Conservation (phyloP, 2,113 vertebrate genomes). For the Pitta sordida region DNA sequence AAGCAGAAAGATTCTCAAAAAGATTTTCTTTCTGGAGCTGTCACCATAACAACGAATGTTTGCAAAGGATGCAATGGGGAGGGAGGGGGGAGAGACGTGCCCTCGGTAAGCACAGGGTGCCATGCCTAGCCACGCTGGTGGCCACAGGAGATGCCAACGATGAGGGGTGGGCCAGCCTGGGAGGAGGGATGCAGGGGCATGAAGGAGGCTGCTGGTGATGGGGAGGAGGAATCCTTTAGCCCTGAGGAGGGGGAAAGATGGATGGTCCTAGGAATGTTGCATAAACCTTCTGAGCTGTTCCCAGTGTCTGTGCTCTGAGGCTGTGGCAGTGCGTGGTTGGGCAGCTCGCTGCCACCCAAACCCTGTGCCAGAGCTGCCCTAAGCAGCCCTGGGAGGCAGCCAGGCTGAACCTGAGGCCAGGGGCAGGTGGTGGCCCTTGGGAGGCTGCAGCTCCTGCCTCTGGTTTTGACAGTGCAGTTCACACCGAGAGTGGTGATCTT, state of each 20-base stretch:
- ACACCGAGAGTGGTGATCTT: background rate
- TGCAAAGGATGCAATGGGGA: background rate
- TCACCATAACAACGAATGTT: conserved; percentile 15
- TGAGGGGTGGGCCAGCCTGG: background rate
- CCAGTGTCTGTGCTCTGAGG: background rate
- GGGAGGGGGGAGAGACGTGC: background rate
- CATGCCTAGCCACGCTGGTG: accelerated
- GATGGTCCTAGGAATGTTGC: background rate
- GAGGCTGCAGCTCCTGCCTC: background rate
- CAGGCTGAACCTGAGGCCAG: background rate
- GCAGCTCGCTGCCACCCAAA: background rate
- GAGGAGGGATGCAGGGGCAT: background rate
- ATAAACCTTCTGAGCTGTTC: background rate
- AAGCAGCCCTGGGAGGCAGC: background rate
- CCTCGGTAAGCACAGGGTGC: background rate
- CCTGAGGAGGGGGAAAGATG: no score
- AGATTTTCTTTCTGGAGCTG: background rate
- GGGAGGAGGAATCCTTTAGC: background rate
- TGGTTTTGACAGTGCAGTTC: background rate
- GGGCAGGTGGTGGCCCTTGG: background rate
- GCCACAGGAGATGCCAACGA: accelerated
- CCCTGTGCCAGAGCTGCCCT: background rate
- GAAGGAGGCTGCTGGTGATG: background rate
- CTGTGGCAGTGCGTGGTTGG: background rate
- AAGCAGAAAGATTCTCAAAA: background rate